These are phyloP conservation scores for Chauna torquata DNA, from an alignment of 2,113 vertebrate genomes.

Conservation along the genomic window DNA sequence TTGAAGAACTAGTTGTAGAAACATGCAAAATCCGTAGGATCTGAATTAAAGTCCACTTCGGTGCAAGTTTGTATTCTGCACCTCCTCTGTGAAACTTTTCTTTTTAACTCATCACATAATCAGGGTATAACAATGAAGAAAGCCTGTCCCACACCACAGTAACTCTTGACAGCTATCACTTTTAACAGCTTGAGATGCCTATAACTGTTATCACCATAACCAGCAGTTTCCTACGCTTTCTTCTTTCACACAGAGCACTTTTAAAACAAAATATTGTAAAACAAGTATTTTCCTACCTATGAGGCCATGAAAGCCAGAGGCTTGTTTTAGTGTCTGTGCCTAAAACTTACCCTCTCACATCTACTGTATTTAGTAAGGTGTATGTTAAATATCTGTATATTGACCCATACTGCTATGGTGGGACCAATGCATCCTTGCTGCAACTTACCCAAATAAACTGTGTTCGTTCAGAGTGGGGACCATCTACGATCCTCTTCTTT, in stretches of 20 bases:
- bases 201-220: not conserved
- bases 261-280: fast-evolving
- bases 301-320: fast-evolving
- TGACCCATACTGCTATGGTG: fast-evolving
- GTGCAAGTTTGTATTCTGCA: not conserved
- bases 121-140: fast-evolving
- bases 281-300: fast-evolving
- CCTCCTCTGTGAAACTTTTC: not conserved
- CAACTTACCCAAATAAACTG: fast-evolving
- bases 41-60: not conserved
- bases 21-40: not conserved
- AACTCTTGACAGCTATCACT: fast-evolving
- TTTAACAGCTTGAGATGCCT: fast-evolving
- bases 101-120: fast-evolving
- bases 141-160: not conserved
- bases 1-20: not conserved
- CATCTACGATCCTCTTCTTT: not conserved
- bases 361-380: fast-evolving
- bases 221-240: not conserved
- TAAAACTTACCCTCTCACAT: not conserved
- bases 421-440: not conserved
- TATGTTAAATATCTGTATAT: fast-evolving
- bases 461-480: fast-evolving
- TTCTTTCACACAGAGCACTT: fast-evolving
- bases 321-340: not conserved